Evolutionary conservation across 2,113 vertebrate species (phyloP).

Genomic region (Capreolus pygargus): DNA sequence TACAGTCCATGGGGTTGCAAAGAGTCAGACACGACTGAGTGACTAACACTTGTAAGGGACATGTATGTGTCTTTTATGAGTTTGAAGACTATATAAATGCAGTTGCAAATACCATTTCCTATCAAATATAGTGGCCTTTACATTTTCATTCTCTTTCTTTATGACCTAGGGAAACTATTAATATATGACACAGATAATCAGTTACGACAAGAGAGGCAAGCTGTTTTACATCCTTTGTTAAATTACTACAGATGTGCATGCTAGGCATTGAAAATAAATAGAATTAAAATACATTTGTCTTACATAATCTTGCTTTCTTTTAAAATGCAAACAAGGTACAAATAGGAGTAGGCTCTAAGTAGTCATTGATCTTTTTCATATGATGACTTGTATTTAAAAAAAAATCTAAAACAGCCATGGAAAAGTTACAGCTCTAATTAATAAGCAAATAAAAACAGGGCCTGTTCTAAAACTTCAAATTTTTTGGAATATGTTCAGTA

Average conservation of each 20-base stretch:
- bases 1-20: neutral
- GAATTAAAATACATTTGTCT: slow-evolving; percentile 16
- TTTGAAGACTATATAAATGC: neutral
- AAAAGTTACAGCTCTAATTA: neutral
- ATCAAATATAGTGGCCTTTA: neutral
- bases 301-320: slow-evolving; percentile 16
- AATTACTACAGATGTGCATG: neutral
- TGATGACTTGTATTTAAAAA: neutral
- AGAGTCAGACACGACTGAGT: neutral
- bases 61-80: neutral
- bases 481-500: neutral
- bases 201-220: neutral
- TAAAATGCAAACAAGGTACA: slow-evolving; percentile 20
- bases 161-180: neutral
- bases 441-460: neutral
- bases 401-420: neutral
- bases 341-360: slow-evolving; percentile 1
- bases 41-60: neutral
- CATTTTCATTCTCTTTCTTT: neutral
- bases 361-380: neutral
- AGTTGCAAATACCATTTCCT: neutral
- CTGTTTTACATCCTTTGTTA: neutral
- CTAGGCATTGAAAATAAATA: neutral
- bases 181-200: neutral
- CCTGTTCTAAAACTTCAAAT: neutral